These are phyloP conservation scores for Neotoxoptera formosana DNA, from an alignment of 1,140 invertebrate species.

Conservation along the genomic window DNA sequence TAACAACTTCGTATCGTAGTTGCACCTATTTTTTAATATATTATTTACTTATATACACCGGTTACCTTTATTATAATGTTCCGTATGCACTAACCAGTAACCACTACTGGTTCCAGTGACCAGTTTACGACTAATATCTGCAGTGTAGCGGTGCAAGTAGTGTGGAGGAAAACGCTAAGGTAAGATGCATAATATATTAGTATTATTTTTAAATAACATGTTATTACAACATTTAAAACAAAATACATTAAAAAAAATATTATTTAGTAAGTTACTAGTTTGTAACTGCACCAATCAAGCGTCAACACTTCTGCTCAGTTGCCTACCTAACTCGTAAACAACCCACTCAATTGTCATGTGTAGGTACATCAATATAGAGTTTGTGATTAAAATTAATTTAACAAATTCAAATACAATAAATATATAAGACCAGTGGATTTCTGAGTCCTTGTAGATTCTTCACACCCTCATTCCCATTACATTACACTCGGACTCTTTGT, in stretches of 20 bases:
- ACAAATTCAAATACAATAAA: not conserved
- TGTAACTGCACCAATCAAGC: not conserved
- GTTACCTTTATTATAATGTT: too few relatives aligned
- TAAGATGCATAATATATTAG: not conserved
- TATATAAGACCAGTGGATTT: not conserved
- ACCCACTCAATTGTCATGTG: not conserved
- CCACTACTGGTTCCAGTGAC: too few relatives aligned
- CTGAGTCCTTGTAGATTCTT: not conserved
- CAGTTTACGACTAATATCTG: too few relatives aligned
- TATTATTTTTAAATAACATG: not conserved
- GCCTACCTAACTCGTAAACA: not conserved
- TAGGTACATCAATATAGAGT: too few relatives aligned
- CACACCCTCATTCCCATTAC: not conserved
- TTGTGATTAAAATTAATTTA: not conserved
- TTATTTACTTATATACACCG: too few relatives aligned
- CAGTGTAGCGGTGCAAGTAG: too few relatives aligned
- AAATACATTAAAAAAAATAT: too few relatives aligned
- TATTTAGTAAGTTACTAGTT: not conserved
- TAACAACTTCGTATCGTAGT: too few relatives aligned
- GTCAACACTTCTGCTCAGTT: not conserved
- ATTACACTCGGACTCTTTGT: not conserved
- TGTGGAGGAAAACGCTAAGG: too few relatives aligned
- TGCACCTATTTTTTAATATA: too few relatives aligned
- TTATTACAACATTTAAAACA: too few relatives aligned
- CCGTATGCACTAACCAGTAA: too few relatives aligned